A percentile compares a stretch with the other conserved stretches of the same genome.
These are phyloP conservation scores for Erinaceus europaeus DNA, from an alignment of 2,113 vertebrate genomes.

Conservation along the genomic window DNA sequence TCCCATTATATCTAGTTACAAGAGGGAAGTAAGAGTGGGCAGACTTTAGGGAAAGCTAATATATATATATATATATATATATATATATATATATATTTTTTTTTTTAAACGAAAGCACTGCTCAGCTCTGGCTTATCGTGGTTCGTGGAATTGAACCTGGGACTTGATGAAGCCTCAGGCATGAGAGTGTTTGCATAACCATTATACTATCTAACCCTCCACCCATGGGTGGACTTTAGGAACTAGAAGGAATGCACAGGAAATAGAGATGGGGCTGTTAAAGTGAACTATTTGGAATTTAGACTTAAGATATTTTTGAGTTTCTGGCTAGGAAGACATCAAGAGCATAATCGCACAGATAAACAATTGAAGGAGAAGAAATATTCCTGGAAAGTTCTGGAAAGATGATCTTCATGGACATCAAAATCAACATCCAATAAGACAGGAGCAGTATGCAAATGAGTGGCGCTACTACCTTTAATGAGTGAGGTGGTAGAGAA, in stretches of 20 bases:
- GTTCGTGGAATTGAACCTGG: no score
- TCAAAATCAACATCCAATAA: neutral
- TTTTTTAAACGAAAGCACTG: no score
- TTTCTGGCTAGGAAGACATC: neutral
- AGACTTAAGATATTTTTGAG: neutral
- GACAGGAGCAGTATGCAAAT: neutral
- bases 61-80: no score
- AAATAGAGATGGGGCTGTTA: neutral
- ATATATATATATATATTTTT: no score
- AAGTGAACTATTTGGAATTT: neutral
- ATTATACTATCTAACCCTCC: no score
- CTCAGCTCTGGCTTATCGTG: no score
- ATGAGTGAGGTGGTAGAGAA: neutral
- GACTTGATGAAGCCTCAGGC: no score
- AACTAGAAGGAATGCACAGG: neutral
- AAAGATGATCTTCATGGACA: neutral
- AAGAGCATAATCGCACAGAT: neutral
- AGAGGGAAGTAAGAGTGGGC: neutral
- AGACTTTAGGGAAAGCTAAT: neutral
- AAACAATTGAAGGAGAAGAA: neutral
- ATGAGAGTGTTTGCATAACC: no score
- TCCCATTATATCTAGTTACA: neutral
- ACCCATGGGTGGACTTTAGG: neutral
- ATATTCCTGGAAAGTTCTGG: neutral
- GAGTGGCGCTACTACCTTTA: neutral